Conservation (phyloP, 1,140 invertebrate genomes). For the Diuraphis noxia region DNA sequence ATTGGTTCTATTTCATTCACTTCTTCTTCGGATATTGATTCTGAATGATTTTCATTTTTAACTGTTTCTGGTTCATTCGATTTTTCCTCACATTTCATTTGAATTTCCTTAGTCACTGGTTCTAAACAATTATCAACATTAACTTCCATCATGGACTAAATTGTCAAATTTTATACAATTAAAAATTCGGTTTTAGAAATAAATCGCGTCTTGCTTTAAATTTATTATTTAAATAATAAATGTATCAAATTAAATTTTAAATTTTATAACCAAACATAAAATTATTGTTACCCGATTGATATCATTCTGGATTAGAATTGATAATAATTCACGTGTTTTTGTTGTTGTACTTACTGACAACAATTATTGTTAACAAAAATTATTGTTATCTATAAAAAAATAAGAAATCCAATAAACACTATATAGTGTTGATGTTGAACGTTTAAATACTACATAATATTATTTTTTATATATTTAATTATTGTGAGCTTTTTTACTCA, state of each 20-base stretch:
- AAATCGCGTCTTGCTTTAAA: not conserved
- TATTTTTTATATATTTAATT: not conserved
- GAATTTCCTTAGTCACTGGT: not conserved
- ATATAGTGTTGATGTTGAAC: not conserved
- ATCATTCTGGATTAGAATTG: not conserved
- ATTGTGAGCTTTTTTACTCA: not conserved
- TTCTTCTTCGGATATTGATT: not conserved
- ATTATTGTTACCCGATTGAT: not conserved
- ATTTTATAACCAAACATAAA: slow-evolving; percentile 24
- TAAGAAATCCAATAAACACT: not conserved
- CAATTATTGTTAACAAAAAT: too few relatives aligned
- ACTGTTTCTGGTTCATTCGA: not conserved
- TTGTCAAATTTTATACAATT: not conserved
- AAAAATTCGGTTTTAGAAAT: not conserved
- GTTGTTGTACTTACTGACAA: not conserved
- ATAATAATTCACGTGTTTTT: slow-evolving; percentile 28
- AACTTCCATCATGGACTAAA: not conserved
- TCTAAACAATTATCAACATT: not conserved
- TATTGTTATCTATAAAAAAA: not conserved
- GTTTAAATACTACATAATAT: too few relatives aligned
- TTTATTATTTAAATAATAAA: not conserved
- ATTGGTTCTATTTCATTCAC: not conserved
- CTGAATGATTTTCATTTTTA: not conserved
- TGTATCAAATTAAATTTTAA: not conserved
- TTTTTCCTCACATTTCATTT: not conserved